These are phyloP conservation scores for Lymantria dispar DNA, from an alignment of 2,888 invertebrate genomes.

Conservation along the genomic window DNA sequence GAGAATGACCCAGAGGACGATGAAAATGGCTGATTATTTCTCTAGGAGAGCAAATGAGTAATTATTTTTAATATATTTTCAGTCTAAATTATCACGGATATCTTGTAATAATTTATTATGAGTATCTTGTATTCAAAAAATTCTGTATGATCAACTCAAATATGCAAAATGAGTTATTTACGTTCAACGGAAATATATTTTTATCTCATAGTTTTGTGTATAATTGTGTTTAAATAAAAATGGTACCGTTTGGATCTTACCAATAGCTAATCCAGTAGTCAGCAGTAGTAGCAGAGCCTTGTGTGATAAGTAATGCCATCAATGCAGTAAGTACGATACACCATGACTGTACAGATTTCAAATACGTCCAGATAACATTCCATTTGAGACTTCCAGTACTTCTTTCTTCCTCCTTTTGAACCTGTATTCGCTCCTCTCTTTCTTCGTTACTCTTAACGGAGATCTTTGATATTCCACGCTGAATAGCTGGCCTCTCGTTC, in stretches of 20 bases:
- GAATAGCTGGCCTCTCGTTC: conserved; percentile 40
- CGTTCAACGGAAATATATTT: too few species aligned
- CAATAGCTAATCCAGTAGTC: conserved; percentile 90
- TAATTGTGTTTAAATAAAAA: too few species aligned
- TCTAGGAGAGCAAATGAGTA: too few species aligned
- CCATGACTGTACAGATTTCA: conserved; percentile 81
- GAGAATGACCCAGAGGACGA: too few species aligned
- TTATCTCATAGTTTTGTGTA: too few species aligned
- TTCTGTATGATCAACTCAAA: too few species aligned
- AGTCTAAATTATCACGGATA: too few species aligned
- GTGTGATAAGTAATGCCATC: conserved; percentile 81
- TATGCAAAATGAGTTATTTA: too few species aligned
- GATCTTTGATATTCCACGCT: conserved; percentile 50
- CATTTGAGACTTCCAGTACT: conserved; percentile 84
- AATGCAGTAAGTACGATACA: conserved; percentile 72
- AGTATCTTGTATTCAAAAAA: too few species aligned
- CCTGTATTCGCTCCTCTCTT: conserved; percentile 57
- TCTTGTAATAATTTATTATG: too few species aligned
- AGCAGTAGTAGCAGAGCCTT: conserved; percentile 84
- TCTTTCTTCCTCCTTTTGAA: conserved; percentile 82
- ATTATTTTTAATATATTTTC: too few species aligned
- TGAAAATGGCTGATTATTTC: too few species aligned
- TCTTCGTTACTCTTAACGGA: conserved; percentile 69
- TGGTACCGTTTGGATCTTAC: conserved; percentile 49
- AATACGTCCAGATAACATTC: conserved; percentile 81